Evolutionary conservation across 2,113 vertebrate genomes (phyloP).

Genomic region (Myiagra hebetior): DNA sequence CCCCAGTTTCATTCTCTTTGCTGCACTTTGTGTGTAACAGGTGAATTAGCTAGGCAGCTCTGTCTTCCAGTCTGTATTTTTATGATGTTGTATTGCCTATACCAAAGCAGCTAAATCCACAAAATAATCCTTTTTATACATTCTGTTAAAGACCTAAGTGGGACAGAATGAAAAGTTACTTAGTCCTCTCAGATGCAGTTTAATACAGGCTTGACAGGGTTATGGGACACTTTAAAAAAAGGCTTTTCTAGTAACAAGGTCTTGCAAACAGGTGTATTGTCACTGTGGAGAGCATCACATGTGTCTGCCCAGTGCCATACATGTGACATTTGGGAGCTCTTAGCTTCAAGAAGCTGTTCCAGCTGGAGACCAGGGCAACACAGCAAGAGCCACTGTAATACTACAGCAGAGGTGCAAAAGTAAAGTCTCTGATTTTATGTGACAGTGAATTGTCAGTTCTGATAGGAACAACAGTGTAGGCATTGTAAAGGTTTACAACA

Average conservation of each 20-base stretch:
- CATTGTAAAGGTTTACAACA: neutral
- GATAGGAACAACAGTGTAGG: fast-evolving
- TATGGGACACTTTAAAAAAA: neutral
- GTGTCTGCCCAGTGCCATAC: neutral
- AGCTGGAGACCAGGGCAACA: too few relatives aligned
- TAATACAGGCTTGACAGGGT: neutral
- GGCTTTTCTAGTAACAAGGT: neutral
- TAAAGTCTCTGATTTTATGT: too few relatives aligned
- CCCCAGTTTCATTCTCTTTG: neutral
- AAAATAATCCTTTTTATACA: neutral
- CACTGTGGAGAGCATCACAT: fast-evolving
- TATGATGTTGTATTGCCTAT: fast-evolving
- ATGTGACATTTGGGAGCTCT: neutral
- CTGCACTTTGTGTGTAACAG: neutral
- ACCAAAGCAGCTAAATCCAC: neutral
- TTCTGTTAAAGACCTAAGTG: neutral
- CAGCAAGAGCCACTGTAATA: neutral
- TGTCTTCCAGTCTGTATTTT: neutral
- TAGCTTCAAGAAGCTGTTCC: too few relatives aligned
- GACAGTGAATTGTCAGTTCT: neutral
- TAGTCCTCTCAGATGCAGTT: neutral
- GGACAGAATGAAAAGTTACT: neutral
- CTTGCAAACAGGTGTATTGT: neutral
- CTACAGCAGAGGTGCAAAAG: neutral
- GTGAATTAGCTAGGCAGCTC: neutral